Evolutionary conservation across 2,888 invertebrate species (phyloP).

Genomic region (Pandemis heparana): DNA sequence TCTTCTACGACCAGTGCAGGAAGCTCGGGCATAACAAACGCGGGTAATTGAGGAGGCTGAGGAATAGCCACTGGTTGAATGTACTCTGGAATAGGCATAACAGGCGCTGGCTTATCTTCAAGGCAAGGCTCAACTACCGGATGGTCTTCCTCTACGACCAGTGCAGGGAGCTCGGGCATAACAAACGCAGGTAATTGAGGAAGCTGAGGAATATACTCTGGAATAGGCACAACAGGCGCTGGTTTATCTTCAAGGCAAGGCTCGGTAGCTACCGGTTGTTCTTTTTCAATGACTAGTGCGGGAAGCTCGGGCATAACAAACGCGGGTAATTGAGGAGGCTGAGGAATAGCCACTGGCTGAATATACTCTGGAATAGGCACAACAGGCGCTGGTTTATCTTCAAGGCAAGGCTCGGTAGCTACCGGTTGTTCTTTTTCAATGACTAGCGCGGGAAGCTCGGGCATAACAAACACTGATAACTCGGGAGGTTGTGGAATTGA

Average conservation of each 20-base stretch:
- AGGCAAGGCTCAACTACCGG: too few relatives aligned
- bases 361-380: too few relatives aligned
- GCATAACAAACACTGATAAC: too few relatives aligned
- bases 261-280: neutral
- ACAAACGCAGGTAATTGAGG: constrained; percentile 13
- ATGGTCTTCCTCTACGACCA: too few relatives aligned
- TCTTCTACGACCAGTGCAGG: neutral
- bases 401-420: too few relatives aligned
- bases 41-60: constrained; percentile 1
- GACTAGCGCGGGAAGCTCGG: too few relatives aligned
- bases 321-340: neutral
- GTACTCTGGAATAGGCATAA: constrained; percentile 14
- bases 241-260: neutral
- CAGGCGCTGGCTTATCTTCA: too few relatives aligned
- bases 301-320: constrained; percentile 16
- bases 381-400: too few relatives aligned
- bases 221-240: constrained; percentile 1
- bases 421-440: too few relatives aligned
- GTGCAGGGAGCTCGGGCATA: neutral
- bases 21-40: neutral
- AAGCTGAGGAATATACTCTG: neutral
- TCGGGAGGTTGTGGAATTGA: too few relatives aligned
- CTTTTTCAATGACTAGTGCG: neutral
- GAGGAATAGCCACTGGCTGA: too few relatives aligned
- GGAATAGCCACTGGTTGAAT: constrained; percentile 3